phyloP scores from a whole-genome alignment of 2,113 vertebrate genomes.

The Cheilinus undulatus region DNA sequence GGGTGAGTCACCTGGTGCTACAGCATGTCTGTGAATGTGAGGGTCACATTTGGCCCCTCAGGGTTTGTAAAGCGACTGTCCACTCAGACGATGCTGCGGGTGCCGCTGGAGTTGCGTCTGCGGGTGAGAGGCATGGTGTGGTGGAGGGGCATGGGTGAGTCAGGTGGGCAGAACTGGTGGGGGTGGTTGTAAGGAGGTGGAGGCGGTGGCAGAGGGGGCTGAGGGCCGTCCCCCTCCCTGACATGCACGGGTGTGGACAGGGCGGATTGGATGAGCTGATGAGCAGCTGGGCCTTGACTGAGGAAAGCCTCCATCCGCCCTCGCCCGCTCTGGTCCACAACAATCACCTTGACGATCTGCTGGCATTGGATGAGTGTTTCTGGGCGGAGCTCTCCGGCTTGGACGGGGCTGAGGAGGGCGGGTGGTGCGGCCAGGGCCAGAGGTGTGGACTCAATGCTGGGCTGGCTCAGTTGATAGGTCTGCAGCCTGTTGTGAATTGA shows the following conservation, averaged over 20 bases:
- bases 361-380: constrained; percentile 98
- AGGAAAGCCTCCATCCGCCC: constrained; percentile 95
- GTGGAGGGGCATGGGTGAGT: constrained; percentile 88
- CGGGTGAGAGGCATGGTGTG: constrained; percentile 81
- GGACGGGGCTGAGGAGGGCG: constrained; percentile 83
- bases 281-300: constrained; percentile 90
- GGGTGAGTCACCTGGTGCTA: constrained; percentile 37
- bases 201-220: constrained; percentile 93
- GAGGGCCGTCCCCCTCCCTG: constrained; percentile 87
- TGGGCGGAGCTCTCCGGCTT: constrained; percentile 86
- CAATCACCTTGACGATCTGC: constrained; percentile 99
- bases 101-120: constrained; percentile 93
- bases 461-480: constrained; percentile 93
- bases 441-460: constrained; percentile 79
- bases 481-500: constrained; percentile 99
- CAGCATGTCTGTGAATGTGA: constrained; percentile 26
- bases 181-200: constrained; percentile 97
- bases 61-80: neutral
- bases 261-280: constrained; percentile 91
- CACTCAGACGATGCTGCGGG: constrained; percentile 90
- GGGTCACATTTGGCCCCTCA: neutral
- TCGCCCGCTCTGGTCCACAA: constrained; percentile 96
- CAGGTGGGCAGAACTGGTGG: constrained; percentile 95
- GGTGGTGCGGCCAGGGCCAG: constrained; percentile 84
- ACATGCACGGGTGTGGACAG: constrained; percentile 89